Conservation (phyloP, 2,888 invertebrate species). For the Cephus nigrinus region DNA sequence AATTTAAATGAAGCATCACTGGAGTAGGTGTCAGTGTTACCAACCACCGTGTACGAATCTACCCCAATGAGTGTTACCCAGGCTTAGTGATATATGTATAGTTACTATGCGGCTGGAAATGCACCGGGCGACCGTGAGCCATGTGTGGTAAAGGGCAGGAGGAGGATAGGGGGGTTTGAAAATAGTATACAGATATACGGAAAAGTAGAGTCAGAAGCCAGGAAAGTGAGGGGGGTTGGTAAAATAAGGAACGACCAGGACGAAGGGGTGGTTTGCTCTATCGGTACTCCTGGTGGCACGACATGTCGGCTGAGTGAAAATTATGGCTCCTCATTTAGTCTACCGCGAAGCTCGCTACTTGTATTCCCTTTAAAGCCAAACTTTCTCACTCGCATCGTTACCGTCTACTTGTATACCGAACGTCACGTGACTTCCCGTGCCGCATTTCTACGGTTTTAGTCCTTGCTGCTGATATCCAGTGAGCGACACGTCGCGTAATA, state of each 20-base stretch:
- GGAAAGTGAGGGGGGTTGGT: conserved; percentile 5
- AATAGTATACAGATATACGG: no score
- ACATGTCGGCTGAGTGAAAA: conserved; percentile 52
- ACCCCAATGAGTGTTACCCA: not conserved
- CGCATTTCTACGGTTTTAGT: no score
- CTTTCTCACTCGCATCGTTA: conserved; percentile 2
- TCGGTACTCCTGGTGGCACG: conserved; percentile 32
- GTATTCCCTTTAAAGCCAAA: not conserved
- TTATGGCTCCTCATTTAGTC: conserved; percentile 60
- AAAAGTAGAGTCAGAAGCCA: conserved; percentile 3
- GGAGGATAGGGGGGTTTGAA: conserved; percentile 5
- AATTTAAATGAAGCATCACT: no score
- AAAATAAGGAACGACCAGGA: conserved; percentile 40
- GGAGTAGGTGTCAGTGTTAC: no score
- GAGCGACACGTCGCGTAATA: no score
- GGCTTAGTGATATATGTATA: conserved; percentile 33
- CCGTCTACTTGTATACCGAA: conserved; percentile 18
- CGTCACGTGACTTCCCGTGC: not conserved
- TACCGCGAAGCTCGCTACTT: conserved; percentile 28
- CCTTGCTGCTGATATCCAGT: no score
- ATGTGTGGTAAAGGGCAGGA: not conserved
- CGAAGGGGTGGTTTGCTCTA: no score
- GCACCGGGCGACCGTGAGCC: conserved; percentile 16
- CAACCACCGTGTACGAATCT: no score
- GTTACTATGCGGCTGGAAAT: conserved; percentile 26